Percentiles rank a stretch among this genome's conserved stretches.
Evolutionary conservation across 2,797 vertebrate species (phyloP).

Genomic region (Linurgus olivaceus): DNA sequence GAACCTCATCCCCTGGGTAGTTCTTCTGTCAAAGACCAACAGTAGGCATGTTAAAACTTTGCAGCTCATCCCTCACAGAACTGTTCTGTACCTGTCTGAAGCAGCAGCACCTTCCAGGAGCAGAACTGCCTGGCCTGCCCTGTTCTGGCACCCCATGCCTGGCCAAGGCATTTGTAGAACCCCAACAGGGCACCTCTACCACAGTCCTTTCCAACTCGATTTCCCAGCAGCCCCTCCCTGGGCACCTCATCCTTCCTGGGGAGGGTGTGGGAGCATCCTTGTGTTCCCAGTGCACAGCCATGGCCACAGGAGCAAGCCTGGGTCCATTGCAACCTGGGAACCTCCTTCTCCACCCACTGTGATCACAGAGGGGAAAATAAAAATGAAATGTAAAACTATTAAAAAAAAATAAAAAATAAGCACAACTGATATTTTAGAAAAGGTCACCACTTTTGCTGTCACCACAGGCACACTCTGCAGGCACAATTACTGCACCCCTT

Average conservation of each 20-base stretch:
- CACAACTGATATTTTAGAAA: not conserved
- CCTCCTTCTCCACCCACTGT: not conserved
- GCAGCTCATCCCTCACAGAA: not conserved
- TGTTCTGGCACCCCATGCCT: not conserved
- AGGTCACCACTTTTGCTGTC: not conserved
- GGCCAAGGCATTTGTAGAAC: not conserved
- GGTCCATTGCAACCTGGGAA: not conserved
- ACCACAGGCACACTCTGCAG: fast-evolving
- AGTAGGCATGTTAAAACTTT: not conserved
- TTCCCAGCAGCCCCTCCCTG: not conserved
- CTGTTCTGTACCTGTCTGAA: fast-evolving
- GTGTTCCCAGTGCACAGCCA: fast-evolving
- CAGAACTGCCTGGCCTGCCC: not conserved
- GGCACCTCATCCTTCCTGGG: not conserved
- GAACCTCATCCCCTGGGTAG: not conserved
- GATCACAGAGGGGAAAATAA: fast-evolving
- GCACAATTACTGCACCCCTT: not conserved
- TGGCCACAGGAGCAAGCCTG: not conserved
- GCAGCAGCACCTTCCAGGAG: fast-evolving
- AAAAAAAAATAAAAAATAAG: not conserved
- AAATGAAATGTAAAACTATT: fast-evolving
- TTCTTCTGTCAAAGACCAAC: not conserved
- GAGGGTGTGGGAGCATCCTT: fast-evolving
- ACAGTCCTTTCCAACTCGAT: not conserved
- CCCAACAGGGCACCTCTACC: not conserved